A percentile compares a stretch with the other conserved stretches of the same genome.
Conservation (phyloP, 1,140 invertebrate species). For the Meteorus sp. region DNA sequence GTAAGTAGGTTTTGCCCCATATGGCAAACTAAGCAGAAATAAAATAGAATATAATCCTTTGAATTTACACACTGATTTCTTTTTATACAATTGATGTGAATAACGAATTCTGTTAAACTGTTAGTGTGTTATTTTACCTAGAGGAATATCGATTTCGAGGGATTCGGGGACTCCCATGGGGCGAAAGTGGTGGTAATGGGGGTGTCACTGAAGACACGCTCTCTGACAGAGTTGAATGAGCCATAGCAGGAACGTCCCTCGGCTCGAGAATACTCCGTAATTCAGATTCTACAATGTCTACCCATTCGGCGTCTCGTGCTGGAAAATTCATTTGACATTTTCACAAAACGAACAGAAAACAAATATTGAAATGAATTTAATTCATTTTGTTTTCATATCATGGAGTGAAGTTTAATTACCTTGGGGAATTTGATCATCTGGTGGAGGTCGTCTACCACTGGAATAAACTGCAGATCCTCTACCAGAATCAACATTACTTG, state of each 20-base stretch:
- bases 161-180: slow-evolving; percentile 60
- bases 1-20: slow-evolving; percentile 64
- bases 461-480: slow-evolving; percentile 76
- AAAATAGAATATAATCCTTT: too few species aligned
- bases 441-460: slow-evolving; percentile 65
- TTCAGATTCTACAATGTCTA: slow-evolving; percentile 80
- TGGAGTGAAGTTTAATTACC: too few species aligned
- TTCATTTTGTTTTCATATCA: too few species aligned
- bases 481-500: slow-evolving; percentile 74
- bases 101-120: too few species aligned
- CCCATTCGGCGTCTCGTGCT: slow-evolving; percentile 79
- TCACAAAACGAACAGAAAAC: background rate
- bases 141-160: slow-evolving; percentile 52
- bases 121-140: too few species aligned
- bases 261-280: slow-evolving; percentile 76
- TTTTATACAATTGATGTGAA: too few species aligned
- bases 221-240: slow-evolving; percentile 65
- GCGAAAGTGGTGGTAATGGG: slow-evolving; percentile 75
- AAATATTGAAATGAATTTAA: too few species aligned
- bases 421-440: slow-evolving; percentile 38
- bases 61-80: too few species aligned
- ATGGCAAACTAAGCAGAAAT: slow-evolving; percentile 57
- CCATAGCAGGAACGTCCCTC: slow-evolving; percentile 56
- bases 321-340: background rate
- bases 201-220: slow-evolving; percentile 74